Evolutionary conservation across 2,113 vertebrate genomes (phyloP).

Genomic region (Dasypus novemcinctus): DNA sequence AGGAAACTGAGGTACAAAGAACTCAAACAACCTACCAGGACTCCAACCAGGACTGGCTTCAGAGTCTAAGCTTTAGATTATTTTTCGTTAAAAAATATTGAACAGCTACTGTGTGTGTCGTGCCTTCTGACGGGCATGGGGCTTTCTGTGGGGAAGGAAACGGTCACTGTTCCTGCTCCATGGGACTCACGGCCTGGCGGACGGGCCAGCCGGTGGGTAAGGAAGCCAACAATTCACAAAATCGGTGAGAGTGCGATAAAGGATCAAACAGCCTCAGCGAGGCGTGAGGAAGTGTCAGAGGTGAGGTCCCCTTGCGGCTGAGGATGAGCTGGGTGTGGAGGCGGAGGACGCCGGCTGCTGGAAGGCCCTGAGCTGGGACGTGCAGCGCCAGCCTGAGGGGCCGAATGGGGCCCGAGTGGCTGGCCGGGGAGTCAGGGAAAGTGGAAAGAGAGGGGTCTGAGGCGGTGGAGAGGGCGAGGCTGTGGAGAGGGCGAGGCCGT

Average conservation of each 20-base stretch:
- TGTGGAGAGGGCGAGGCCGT: no score
- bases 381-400: not conserved
- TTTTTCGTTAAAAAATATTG: not conserved
- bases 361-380: not conserved
- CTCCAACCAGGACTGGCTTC: not conserved
- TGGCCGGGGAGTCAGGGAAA: not conserved
- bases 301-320: not conserved
- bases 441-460: not conserved
- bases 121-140: not conserved
- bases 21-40: not conserved
- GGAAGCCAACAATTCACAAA: not conserved
- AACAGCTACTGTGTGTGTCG: no score
- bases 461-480: no score
- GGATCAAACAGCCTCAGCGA: not conserved
- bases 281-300: not conserved
- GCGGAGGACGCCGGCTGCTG: rapidly evolving
- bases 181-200: no score
- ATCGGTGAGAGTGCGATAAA: not conserved
- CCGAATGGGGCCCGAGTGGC: not conserved
- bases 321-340: not conserved
- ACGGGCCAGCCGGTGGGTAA: not conserved
- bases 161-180: not conserved
- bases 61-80: not conserved
- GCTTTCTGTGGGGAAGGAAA: not conserved
- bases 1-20: not conserved